Percentiles rank a stretch among this genome's conserved stretches.
These are phyloP conservation scores for Stegana nigrithorax DNA, from an alignment of 2,888 invertebrate species.

Conservation along the genomic window DNA sequence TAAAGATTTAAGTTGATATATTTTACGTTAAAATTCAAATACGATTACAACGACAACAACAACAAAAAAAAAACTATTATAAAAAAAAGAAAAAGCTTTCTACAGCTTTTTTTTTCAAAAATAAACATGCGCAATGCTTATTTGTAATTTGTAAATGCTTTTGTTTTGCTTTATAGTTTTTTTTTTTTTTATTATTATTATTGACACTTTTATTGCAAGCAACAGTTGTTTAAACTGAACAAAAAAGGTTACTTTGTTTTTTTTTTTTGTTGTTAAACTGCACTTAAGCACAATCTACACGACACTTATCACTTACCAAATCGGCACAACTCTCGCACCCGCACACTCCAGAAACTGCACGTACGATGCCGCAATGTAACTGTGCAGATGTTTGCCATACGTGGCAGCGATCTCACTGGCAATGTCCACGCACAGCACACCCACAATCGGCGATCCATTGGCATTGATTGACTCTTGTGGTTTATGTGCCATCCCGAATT, in stretches of 20 bases:
- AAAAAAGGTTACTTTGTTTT: no score
- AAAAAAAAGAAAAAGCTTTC: not conserved
- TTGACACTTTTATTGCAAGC: no score
- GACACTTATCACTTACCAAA: constrained; percentile 72
- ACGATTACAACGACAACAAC: no score
- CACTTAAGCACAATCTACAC: not conserved
- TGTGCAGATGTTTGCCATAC: constrained; percentile 72
- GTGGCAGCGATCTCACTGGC: constrained; percentile 70
- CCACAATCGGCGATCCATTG: constrained; percentile 22
- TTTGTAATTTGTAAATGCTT: no score
- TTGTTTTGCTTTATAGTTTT: no score
- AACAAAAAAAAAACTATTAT: not conserved
- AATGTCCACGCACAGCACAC: constrained; percentile 77
- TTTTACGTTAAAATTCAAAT: not conserved
- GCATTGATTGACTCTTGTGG: no score
- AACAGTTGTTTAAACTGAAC: no score
- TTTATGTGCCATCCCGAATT: no score
- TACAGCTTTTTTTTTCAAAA: not conserved
- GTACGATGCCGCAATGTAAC: constrained; percentile 86
- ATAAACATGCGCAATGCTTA: not conserved
- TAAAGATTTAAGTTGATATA: constrained; percentile 19
- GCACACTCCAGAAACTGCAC: constrained; percentile 87
- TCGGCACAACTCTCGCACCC: constrained; percentile 85
- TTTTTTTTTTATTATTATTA: no score
- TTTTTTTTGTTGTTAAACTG: not conserved